phyloP scores from a whole-genome alignment of 1,140 invertebrate genomes.

The Hydropsyche tenuis region DNA sequence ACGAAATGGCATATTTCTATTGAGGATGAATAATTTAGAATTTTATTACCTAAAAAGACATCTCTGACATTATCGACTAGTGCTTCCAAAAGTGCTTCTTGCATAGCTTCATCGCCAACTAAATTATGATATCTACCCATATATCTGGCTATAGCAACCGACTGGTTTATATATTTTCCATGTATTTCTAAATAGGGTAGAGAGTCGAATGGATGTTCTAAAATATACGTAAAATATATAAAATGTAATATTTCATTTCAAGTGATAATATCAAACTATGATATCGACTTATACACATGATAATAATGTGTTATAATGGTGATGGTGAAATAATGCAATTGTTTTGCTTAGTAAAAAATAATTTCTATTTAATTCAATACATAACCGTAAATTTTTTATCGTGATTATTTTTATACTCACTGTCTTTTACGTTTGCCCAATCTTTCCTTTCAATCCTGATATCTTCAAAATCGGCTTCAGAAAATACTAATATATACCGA shows the following conservation, averaged over 20 bases:
- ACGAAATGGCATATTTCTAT: not conserved
- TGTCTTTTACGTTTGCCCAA: slow-evolving; percentile 58
- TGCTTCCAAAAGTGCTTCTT: slow-evolving; percentile 70
- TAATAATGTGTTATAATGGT: no score
- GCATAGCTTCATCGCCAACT: slow-evolving; percentile 69
- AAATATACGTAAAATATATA: no score
- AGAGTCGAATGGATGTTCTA: slow-evolving; percentile 76
- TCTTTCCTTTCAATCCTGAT: slow-evolving; percentile 61
- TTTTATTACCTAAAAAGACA: slow-evolving; percentile 57
- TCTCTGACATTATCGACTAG: slow-evolving; percentile 68
- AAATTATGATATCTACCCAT: slow-evolving; percentile 71
- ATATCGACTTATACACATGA: no score
- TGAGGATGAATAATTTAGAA: slow-evolving; percentile 45
- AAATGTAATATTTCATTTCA: no score
- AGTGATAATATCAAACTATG: no score
- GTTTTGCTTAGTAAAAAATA: slow-evolving; percentile 13
- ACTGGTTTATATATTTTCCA: slow-evolving; percentile 72
- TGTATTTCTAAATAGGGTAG: slow-evolving; percentile 77
- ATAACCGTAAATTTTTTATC: not conserved
- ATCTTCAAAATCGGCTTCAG: slow-evolving; percentile 71
- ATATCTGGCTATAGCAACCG: slow-evolving; percentile 73
- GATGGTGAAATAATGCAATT: no score
- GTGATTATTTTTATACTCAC: slow-evolving; percentile 51
- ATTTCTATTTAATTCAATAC: not conserved
- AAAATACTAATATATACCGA: slow-evolving; percentile 70